phyloP scores from a whole-genome alignment of 2,888 invertebrate genomes.

The Acrobasis consociella region DNA sequence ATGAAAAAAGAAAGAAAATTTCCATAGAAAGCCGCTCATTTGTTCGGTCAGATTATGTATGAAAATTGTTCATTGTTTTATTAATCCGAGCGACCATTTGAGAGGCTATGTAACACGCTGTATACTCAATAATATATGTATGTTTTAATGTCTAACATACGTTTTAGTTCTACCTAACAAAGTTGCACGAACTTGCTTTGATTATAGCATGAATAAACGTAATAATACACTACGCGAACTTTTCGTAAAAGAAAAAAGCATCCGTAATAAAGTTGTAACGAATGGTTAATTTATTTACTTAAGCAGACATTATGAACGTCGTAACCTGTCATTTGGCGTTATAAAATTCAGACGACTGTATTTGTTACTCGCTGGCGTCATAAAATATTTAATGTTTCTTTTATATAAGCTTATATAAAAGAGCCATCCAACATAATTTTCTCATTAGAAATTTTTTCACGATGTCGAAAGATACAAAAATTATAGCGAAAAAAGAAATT shows the following conservation, averaged over 20 bases:
- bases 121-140: too few relatives aligned
- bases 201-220: not conserved
- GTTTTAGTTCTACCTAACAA: not conserved
- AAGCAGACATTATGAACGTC: constrained; percentile 3
- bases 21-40: too few relatives aligned
- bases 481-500: constrained; percentile 27
- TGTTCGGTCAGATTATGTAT: too few relatives aligned
- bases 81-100: too few relatives aligned
- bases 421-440: not conserved
- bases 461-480: constrained; percentile 18
- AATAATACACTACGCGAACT: constrained; percentile 7
- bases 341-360: constrained; percentile 12
- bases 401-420: constrained; percentile 19
- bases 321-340: constrained; percentile 15
- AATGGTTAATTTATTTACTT: constrained; percentile 20
- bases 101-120: too few relatives aligned
- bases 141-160: too few relatives aligned
- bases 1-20: not conserved
- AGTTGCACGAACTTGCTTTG: not conserved
- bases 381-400: constrained; percentile 20
- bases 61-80: too few relatives aligned
- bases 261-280: constrained; percentile 12
- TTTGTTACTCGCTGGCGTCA: not conserved
- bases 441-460: not conserved
- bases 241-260: not conserved